Base-by-base conservation (phyloP, 1,140 invertebrate species). In the Drosophila nikananu region DNA sequence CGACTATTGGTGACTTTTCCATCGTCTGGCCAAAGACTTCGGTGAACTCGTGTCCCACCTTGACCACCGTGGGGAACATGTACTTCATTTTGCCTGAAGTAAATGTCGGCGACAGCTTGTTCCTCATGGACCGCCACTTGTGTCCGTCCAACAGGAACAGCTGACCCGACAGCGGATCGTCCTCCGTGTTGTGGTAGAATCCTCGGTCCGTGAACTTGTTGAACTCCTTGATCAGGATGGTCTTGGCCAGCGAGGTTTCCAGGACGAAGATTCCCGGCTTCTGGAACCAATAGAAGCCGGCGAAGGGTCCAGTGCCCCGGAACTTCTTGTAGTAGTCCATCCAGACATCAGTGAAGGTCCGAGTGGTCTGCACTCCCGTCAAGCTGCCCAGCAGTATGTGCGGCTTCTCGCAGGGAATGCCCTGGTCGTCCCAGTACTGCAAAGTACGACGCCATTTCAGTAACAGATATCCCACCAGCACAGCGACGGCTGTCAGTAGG, bases 221-320 rank as follows among this genome's bases (percentile, higher is more conserved):
- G 51, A 95, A 95, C 65, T 96, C 95, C 79, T 94, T 95, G 3
- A 95, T 93, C 39, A 96, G 68, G 8, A 96, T 93, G 27, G 93
- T 83, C 76, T 95, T 95, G 0, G 96, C 94, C 2, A 96, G 80
- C 4, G 95, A 94, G 1, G 94, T 93, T 73, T 96, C 95, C 37
- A 94, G 90, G 2, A 94, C 77, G 2, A 93, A 87, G 6, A 93
- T 72, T 4, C 92, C 83, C 0, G 95, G 95, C 13, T 93, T 93
- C 4, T 93, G 83, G 73, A 94, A 83, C 48, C 82, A 92, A 80
- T 92, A 94, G 27, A 92, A 91, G 21, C 94, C 93, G 10, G 58
- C 83, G 30, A 92, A 93, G 2, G 92, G 92, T 17, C 86, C 86
- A 2, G 71, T 72, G 7, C 81, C 77, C 4, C 87, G 87, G 3